Conservation (phyloP, 2,797 vertebrate genomes). For the Gobio occitaniae region DNA sequence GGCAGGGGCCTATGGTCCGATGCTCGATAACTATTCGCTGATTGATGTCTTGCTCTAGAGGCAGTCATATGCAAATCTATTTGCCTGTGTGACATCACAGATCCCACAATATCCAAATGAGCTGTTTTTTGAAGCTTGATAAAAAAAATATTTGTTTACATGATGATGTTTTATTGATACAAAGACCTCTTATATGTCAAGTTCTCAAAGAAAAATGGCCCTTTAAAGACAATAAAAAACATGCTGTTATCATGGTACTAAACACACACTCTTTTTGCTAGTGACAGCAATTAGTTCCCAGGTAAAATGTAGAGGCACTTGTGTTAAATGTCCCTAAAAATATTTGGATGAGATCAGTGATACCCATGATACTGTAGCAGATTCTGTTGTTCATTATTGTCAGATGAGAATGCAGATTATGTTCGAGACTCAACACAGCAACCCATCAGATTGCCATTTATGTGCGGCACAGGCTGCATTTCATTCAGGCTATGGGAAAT, state of each 20-base stretch:
- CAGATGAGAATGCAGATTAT: constrained; percentile 66
- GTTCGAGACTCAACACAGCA: constrained; percentile 54
- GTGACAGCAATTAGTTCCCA: background rate
- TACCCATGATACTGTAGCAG: background rate
- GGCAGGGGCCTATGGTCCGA: too few species aligned
- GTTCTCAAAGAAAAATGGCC: background rate
- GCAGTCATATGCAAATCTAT: too few species aligned
- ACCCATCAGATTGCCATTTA: constrained; percentile 41
- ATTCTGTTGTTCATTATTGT: constrained; percentile 28
- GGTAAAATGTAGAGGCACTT: background rate
- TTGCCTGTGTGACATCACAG: too few species aligned
- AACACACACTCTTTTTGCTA: background rate
- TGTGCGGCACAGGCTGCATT: constrained; percentile 67
- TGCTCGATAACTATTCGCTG: too few species aligned
- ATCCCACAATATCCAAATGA: too few species aligned
- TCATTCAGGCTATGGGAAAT: constrained; percentile 66
- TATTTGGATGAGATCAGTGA: constrained; percentile 7
- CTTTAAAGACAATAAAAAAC: background rate
- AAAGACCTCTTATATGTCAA: background rate
- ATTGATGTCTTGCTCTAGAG: too few species aligned
- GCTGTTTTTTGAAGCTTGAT: too few species aligned
- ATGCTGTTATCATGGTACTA: background rate
- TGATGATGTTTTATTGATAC: too few species aligned
- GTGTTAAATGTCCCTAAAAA: background rate
- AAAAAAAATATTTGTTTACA: too few species aligned